These are phyloP conservation scores for Drepana falcataria DNA, from an alignment of 2,888 invertebrate species.

Conservation along the genomic window DNA sequence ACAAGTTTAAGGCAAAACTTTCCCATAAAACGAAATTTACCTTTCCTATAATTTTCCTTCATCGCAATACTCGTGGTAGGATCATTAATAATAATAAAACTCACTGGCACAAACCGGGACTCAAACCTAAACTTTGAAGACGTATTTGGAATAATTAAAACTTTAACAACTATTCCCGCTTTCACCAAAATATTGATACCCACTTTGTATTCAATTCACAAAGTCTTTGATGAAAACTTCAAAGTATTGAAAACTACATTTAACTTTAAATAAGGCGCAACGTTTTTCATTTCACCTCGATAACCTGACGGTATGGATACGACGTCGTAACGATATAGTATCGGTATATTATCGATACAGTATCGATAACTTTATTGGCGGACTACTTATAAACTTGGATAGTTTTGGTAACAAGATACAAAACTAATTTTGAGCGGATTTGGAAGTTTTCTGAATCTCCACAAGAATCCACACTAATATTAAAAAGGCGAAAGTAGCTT, in stretches of 20 bases:
- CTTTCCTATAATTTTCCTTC: too few species aligned
- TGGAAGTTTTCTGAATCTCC: slow-evolving; percentile 1
- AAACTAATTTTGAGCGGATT: slow-evolving; percentile 3
- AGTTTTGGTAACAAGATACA: slow-evolving; percentile 1
- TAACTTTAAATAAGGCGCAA: background rate
- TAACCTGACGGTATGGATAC: background rate
- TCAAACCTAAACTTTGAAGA: too few species aligned
- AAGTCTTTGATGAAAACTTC: background rate
- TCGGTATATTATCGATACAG: background rate
- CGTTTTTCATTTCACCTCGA: background rate
- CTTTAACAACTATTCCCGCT: too few species aligned
- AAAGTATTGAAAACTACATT: background rate
- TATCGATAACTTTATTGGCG: background rate
- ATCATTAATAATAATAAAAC: too few species aligned
- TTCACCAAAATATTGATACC: too few species aligned
- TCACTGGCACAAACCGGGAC: too few species aligned
- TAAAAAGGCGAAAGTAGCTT: too few species aligned
- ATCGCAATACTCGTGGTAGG: too few species aligned
- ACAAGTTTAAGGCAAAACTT: too few species aligned
- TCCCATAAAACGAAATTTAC: too few species aligned
- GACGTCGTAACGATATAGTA: background rate
- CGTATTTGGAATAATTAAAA: too few species aligned
- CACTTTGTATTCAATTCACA: background rate
- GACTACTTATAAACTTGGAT: background rate
- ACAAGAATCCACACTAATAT: background rate